Base-by-base conservation (phyloP, 2,113 vertebrate species). In the Cepphus grylle region DNA sequence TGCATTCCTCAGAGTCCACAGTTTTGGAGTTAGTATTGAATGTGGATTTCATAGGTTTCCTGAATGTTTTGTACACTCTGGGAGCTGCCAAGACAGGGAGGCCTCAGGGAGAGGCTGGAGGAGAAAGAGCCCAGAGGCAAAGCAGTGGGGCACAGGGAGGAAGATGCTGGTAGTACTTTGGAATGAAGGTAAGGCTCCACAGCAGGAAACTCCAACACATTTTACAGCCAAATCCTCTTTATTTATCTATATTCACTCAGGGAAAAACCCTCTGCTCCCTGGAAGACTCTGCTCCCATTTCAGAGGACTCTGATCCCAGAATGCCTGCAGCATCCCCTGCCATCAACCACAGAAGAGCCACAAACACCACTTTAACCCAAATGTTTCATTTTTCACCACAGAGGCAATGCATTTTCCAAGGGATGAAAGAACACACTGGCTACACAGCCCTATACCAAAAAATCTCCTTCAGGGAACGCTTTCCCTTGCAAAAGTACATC, bases 1-100 rank as follows among this genome's bases (percentile, higher is more conserved):
- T 84, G 34, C 38, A 62, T 94, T 96, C 86, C 70, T 86, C 92
- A 81, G 63, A 71, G 80, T 73, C 90, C 76, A 77, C 8, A 2
- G 27, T 59, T 93, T 87, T 30, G 8, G 49, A 79, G 34, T 63
- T 67, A n/a, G 11, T 23, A 11, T 18, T 76, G 43, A 97, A 91
- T 65, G 65, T 87, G 81, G 49, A 73, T 93, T 97, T 98, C 77
- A 86, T 61, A 89, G 70, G 82, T 94, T 96, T 81, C 45, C 47
- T 56, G 56, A 81, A 87, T 77, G 34, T 93, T 82, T 78, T 86
- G 45, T 86, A 77, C 82, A 69, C 50, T 86, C 50, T 90, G 70
- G 82, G 52, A 91, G 32, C 86, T 97, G 53, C 92, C 95, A 86
- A 77, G 55, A 95, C 97, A 96, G 32, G 25, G 67, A 90, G 58